Conservation (phyloP, 92 coral and sea anemone species). For the Palythoa grandiflora region DNA sequence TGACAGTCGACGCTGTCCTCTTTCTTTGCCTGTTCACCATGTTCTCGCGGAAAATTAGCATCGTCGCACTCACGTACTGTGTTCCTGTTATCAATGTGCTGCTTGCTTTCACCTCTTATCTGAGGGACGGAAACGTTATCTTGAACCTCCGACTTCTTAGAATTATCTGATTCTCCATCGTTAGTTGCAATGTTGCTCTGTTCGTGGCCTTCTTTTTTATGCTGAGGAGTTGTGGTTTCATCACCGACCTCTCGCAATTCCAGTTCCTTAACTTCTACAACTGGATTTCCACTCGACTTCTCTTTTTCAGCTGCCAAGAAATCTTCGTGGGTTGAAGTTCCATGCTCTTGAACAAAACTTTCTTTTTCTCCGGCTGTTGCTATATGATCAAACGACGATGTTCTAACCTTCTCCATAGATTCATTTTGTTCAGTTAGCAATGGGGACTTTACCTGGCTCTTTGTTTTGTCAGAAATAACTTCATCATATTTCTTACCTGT, state of each 20-base stretch:
- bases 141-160: neutral
- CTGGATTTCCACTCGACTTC: neutral
- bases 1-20: neutral
- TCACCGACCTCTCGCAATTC: neutral
- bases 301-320: neutral
- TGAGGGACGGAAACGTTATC: neutral
- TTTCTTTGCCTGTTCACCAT: neutral
- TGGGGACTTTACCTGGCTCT: neutral
- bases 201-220: neutral
- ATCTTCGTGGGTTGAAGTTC: too few relatives aligned
- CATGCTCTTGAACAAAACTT: neutral
- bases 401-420: neutral
- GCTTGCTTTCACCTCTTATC: neutral
- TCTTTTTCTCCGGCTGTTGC: neutral
- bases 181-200: neutral
- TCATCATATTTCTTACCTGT: neutral
- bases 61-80: neutral
- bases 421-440: neutral
- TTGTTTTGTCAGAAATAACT: neutral
- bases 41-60: neutral
- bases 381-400: neutral
- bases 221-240: neutral
- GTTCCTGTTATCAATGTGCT: neutral
- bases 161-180: neutral
- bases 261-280: neutral